Evolutionary conservation across 2,888 invertebrate species (phyloP).

Genomic region (Dryomyza anilis): DNA sequence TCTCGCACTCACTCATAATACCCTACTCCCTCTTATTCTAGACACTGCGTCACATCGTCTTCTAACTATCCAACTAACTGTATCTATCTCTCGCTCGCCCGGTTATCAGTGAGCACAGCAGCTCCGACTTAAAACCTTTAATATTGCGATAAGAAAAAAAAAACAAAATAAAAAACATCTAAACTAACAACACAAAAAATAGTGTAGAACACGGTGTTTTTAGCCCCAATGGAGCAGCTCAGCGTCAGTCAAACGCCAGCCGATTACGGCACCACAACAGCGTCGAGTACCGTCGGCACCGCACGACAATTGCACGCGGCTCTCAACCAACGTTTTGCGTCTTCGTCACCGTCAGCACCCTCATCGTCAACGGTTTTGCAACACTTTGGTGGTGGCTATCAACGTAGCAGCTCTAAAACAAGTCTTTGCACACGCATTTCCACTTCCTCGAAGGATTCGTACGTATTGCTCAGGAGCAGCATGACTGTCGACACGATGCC

Average conservation of each 20-base stretch:
- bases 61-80: background rate
- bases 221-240: constrained; percentile 1
- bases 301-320: constrained; percentile 15
- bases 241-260: constrained; percentile 38
- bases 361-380: background rate
- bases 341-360: constrained; percentile 10
- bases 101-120: background rate
- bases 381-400: constrained; percentile 25
- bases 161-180: background rate
- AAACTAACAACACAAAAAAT: background rate
- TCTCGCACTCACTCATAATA: background rate
- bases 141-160: background rate
- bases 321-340: constrained; percentile 13
- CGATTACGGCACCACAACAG: constrained; percentile 52
- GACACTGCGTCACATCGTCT: background rate
- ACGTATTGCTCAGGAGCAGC: constrained; percentile 32
- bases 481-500: constrained; percentile 42
- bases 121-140: background rate
- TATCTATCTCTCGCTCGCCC: background rate
- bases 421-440: constrained; percentile 30
- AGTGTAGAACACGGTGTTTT: background rate
- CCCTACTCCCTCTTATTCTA: background rate
- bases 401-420: constrained; percentile 29
- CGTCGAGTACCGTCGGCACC: constrained; percentile 20
- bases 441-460: constrained; percentile 33